Evolutionary conservation across 2,888 invertebrate species (phyloP).

Genomic region (Dione juno): DNA sequence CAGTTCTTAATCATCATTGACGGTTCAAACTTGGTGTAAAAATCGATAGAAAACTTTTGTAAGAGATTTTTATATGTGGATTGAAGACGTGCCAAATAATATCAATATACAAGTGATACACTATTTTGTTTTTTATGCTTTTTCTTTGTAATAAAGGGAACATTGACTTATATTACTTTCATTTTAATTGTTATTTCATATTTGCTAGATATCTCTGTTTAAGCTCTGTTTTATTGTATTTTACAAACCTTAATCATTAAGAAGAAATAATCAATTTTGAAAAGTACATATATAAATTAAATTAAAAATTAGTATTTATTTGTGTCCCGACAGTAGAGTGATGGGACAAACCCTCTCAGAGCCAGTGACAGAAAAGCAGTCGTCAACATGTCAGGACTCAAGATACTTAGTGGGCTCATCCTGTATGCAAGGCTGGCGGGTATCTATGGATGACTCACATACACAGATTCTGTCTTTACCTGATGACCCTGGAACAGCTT

Average conservation of each 20-base stretch:
- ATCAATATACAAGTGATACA: slow-evolving; percentile 1
- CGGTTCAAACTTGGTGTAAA: slow-evolving; percentile 20
- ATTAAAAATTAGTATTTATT: background rate
- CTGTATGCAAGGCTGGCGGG: slow-evolving; percentile 99
- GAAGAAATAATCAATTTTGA: too few species aligned
- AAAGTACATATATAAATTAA: too few species aligned
- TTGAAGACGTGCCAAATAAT: slow-evolving; percentile 17
- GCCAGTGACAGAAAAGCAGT: slow-evolving; percentile 95
- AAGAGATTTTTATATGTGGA: slow-evolving; percentile 22
- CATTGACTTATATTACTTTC: background rate
- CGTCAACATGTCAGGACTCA: slow-evolving; percentile 90
- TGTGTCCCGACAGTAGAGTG: slow-evolving; percentile 61
- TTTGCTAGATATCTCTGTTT: background rate
- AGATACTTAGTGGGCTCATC: slow-evolving; percentile 94
- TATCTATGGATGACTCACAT: slow-evolving; percentile 99
- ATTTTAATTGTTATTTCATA: background rate
- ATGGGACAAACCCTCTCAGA: slow-evolving; percentile 99
- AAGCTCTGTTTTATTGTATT: background rate
- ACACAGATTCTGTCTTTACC: slow-evolving; percentile 96
- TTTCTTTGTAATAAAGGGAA: background rate
- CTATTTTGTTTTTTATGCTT: slow-evolving; percentile 5
- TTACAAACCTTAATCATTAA: too few species aligned
- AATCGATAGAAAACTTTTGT: slow-evolving; percentile 27
- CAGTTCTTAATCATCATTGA: slow-evolving; percentile 63
- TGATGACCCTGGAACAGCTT: slow-evolving; percentile 96